Evolutionary conservation across 2,113 vertebrate genomes (phyloP), one percentile per base, ranked within the genome.

Genomic region (Numida meleagris): DNA sequence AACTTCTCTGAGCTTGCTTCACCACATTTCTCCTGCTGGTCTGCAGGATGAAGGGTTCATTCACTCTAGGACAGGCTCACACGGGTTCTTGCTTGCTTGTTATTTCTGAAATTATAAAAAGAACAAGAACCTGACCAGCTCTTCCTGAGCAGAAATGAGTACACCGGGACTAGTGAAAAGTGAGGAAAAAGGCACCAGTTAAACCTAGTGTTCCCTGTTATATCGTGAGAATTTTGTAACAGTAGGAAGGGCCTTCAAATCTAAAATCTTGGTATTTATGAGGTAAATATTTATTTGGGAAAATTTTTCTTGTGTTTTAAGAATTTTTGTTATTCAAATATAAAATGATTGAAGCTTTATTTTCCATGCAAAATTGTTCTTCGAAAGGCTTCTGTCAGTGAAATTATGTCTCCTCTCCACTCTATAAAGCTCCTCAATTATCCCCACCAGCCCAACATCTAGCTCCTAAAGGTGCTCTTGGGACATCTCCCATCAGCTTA

Each of bases 391-490:
- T 58, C 14, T 74, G 5, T 12, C 27, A 53, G 12, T n/a, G 40
- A 83, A 94, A 70, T 36, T n/a, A 12, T 2, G 4, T n/a, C 10
- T 79, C 3, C 9, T 59, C 65, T 29, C 36, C 46, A 7, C 12
- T 48, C 45, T 42, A 8, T 11, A 77, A n/a, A 65, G 7, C 10
- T 57, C 33, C 10, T 80, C 33, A 24, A 34, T 3, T 5, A 45
- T 81, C 18, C 6, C 14, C 12, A 77, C 15, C 15, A 66, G 19
- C 1, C 1, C 21, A 66, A 34, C 1, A 9, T 0, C 2, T 4
- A 66, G 5, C 38, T 65, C 6, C 13, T 38, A 14, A 63, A 53
- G 53, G 9, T 55, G 6, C 38, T 71, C 57, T 63, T 25, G 34
- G 8, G 84, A 46, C 5, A 33, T 46, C 84, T 78, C 17, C 17